phyloP scores from a whole-genome alignment of 2,888 invertebrate species.

The Drosophila cognata region DNA sequence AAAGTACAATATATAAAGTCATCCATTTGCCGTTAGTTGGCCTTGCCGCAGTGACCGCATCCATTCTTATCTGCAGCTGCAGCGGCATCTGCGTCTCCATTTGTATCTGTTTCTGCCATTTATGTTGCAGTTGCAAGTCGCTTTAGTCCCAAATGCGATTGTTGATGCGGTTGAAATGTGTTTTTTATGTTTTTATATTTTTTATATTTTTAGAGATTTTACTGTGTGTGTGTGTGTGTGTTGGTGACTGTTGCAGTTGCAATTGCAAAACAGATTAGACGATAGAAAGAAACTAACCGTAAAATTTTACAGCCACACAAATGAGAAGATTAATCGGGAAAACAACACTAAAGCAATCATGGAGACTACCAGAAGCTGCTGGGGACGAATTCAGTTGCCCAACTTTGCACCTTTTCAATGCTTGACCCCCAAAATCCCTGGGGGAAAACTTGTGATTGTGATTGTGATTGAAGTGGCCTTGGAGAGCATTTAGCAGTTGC shows the following conservation, averaged over 20 bases:
- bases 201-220: neutral
- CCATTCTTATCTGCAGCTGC: constrained; percentile 1
- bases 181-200: no score
- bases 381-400: neutral
- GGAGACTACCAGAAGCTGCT: neutral
- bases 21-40: neutral
- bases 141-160: constrained; percentile 1
- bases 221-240: constrained; percentile 3
- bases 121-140: neutral
- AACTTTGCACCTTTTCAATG: neutral
- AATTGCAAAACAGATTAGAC: constrained; percentile 6
- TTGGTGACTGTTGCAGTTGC: constrained; percentile 10
- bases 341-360: constrained; percentile 10
- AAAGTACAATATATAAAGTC: neutral
- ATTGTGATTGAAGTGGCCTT: constrained; percentile 2
- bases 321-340: constrained; percentile 4
- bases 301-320: constrained; percentile 2
- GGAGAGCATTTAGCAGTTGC: neutral
- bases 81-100: constrained; percentile 5
- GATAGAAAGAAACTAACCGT: neutral
- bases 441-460: neutral
- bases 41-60: constrained; percentile 8
- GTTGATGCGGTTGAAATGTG: constrained; percentile 34
- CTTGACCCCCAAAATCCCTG: neutral
- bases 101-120: constrained; percentile 15